These are phyloP conservation scores for Netelia melanura DNA, from an alignment of 2,888 invertebrate species.

Conservation along the genomic window DNA sequence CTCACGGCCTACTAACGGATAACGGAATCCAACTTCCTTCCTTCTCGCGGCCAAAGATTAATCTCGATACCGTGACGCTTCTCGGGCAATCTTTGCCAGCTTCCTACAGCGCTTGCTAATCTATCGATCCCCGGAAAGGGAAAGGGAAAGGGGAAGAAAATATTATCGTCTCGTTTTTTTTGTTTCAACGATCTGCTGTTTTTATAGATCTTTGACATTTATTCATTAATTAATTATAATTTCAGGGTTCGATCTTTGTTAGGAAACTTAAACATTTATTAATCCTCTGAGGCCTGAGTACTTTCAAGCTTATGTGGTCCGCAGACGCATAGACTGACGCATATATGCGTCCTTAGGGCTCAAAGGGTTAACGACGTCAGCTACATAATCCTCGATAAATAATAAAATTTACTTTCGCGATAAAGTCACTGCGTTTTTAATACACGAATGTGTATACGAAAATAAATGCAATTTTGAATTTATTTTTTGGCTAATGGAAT, in stretches of 20 bases:
- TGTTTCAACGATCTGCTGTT: background rate
- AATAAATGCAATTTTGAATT: too few species aligned
- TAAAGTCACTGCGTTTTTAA: too few species aligned
- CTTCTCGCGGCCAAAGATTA: constrained; percentile 80
- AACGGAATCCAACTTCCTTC: constrained; percentile 83
- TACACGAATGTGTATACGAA: too few species aligned
- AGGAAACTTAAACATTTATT: too few species aligned
- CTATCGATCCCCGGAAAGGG: background rate
- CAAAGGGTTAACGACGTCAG: too few species aligned
- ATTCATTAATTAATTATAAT: background rate
- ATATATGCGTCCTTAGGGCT: too few species aligned
- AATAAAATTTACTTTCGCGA: too few species aligned
- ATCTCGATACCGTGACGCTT: constrained; percentile 72
- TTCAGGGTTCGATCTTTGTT: too few species aligned
- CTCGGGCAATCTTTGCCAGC: constrained; percentile 9
- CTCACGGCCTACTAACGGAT: constrained; percentile 76
- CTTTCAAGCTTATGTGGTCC: too few species aligned
- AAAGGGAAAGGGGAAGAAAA: background rate
- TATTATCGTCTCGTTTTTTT: background rate
- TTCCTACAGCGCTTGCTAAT: background rate
- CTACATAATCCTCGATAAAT: too few species aligned
- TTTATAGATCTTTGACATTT: background rate
- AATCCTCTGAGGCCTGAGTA: too few species aligned
- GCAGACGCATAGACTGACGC: too few species aligned
- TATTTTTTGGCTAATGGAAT: background rate